Evolutionary conservation across 2,888 invertebrate species (phyloP).

Genomic region (Schizaphis graminum): DNA sequence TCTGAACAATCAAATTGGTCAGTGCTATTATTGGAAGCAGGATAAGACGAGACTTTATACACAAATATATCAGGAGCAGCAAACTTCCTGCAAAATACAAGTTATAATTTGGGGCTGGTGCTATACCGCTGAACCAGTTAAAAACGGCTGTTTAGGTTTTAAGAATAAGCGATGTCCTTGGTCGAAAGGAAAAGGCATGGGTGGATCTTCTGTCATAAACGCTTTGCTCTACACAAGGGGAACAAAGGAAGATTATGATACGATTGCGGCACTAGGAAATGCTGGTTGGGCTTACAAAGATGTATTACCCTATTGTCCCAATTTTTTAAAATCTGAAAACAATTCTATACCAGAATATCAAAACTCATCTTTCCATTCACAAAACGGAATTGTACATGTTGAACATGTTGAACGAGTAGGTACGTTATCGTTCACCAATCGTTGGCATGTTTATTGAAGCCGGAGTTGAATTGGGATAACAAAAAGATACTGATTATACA

Average conservation of each 20-base stretch:
- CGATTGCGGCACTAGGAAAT: background rate
- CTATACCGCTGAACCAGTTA: background rate
- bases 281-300: background rate
- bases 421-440: background rate
- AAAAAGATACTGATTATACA: background rate
- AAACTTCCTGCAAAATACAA: background rate
- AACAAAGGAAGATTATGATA: background rate
- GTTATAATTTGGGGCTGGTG: background rate
- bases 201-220: background rate
- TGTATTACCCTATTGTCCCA: constrained; percentile 70
- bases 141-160: background rate
- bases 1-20: constrained; percentile 76
- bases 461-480: background rate
- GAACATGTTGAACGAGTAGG: no score
- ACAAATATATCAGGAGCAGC: constrained; percentile 74
- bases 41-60: constrained; percentile 73
- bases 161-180: background rate
- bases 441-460: background rate
- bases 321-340: constrained; percentile 70
- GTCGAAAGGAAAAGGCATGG: background rate
- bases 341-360: constrained; percentile 67
- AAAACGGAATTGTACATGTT: background rate
- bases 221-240: background rate
- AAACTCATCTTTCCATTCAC: background rate
- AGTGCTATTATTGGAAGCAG: constrained; percentile 79